These are phyloP conservation scores for Sinocyclocheilus anshuiensis DNA, from an alignment of 2,113 vertebrate genomes.

Conservation along the genomic window DNA sequence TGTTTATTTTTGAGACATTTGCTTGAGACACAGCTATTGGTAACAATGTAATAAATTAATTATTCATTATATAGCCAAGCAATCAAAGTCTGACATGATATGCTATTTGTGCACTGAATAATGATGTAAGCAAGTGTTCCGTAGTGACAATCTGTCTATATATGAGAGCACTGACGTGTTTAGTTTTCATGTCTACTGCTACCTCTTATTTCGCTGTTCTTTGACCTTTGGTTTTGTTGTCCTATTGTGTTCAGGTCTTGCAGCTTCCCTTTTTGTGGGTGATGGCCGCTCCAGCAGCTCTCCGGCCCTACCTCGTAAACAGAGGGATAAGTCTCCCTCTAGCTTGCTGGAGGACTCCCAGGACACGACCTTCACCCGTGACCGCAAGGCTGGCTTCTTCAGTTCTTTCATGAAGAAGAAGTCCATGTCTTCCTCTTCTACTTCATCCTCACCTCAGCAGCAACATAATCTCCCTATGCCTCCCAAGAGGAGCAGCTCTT, in stretches of 20 bases:
- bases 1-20: neutral
- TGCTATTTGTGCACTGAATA: neutral
- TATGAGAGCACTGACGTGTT: neutral
- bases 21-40: neutral
- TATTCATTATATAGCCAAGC: neutral
- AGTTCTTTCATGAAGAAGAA: conserved; percentile 99
- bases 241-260: conserved; percentile 79
- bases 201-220: neutral
- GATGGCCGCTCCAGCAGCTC: conserved; percentile 79
- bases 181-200: neutral
- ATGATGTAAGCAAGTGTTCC: neutral
- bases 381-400: conserved; percentile 96
- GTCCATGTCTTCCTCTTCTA: conserved; percentile 67
- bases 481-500: conserved; percentile 95
- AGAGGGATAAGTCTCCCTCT: conserved; percentile 93
- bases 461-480: conserved; percentile 87
- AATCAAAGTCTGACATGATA: neutral
- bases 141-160: neutral
- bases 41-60: conserved; percentile 4
- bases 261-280: conserved; percentile 69
- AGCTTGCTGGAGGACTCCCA: conserved; percentile 88
- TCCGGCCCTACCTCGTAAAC: conserved; percentile 93
- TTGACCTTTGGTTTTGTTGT: conserved; percentile 45
- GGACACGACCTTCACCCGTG: conserved; percentile 93
- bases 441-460: conserved; percentile 67